phyloP scores from a whole-genome alignment of 2,797 vertebrate genomes.

The Liparis tanakae region DNA sequence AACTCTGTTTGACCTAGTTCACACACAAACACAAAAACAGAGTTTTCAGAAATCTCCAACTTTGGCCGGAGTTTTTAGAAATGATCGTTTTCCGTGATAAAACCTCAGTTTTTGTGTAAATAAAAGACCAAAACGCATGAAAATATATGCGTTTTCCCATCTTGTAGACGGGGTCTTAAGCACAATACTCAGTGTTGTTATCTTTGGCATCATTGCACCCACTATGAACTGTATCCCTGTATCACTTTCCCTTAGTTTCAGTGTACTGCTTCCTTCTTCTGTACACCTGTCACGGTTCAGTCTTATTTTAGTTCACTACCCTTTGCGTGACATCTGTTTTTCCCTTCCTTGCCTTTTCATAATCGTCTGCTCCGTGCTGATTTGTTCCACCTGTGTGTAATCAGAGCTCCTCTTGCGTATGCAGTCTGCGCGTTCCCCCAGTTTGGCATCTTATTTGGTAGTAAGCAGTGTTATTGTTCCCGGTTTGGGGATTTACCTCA shows the following conservation, averaged over 20 bases:
- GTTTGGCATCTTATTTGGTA: neutral
- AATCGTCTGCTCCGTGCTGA: neutral
- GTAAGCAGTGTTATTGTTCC: neutral
- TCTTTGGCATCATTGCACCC: neutral
- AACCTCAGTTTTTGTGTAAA: too few species aligned
- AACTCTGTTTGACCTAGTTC: too few species aligned
- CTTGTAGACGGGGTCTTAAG: too few species aligned
- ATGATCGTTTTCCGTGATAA: too few species aligned
- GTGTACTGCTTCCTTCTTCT: neutral
- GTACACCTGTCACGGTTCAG: neutral
- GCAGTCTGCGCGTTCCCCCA: neutral
- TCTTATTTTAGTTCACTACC: neutral
- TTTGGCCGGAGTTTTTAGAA: too few species aligned
- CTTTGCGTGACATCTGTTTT: neutral
- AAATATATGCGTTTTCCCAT: too few species aligned
- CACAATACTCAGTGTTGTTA: neutral
- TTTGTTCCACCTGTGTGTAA: neutral
- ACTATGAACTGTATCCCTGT: neutral
- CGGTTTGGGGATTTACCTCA: neutral
- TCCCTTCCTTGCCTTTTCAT: neutral
- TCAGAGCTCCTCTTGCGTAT: neutral
- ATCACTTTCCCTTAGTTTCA: neutral
- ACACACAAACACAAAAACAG: too few species aligned
- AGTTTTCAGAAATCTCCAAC: too few species aligned
- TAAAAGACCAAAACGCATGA: too few species aligned